These are phyloP conservation scores for Onychorhynchus coronatus DNA, from an alignment of 2,113 vertebrate genomes.

Conservation along the genomic window DNA sequence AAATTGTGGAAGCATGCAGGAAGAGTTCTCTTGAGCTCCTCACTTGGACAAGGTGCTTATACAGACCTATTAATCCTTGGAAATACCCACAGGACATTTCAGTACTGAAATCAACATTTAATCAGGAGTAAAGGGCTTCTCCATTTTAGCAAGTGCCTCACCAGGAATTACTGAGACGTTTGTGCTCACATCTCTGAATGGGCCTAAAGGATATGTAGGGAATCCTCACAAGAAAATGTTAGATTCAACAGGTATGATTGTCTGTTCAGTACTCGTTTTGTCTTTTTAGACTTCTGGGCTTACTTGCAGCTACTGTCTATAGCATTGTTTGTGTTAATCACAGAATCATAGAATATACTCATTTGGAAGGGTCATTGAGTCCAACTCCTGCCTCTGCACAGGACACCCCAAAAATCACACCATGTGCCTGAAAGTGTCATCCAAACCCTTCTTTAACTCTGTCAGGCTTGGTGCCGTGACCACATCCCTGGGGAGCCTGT, in stretches of 20 bases:
- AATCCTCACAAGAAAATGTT: neutral
- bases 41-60: neutral
- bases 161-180: neutral
- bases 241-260: neutral
- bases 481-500: neutral
- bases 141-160: neutral
- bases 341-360: neutral
- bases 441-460: neutral
- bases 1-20: neutral
- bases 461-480: neutral
- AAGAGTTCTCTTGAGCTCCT: neutral
- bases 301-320: neutral
- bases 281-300: neutral
- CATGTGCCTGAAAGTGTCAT: neutral
- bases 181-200: neutral
- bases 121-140: neutral
- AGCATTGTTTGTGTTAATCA: neutral
- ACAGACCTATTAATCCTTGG: neutral
- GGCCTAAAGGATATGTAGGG: neutral
- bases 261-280: neutral
- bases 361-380: neutral
- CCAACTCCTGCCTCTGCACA: neutral
- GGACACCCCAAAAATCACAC: neutral
- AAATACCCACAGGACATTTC: neutral
- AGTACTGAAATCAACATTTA: neutral